phyloP scores from a whole-genome alignment of 2,888 invertebrate species.

The Chrysolina americana region DNA sequence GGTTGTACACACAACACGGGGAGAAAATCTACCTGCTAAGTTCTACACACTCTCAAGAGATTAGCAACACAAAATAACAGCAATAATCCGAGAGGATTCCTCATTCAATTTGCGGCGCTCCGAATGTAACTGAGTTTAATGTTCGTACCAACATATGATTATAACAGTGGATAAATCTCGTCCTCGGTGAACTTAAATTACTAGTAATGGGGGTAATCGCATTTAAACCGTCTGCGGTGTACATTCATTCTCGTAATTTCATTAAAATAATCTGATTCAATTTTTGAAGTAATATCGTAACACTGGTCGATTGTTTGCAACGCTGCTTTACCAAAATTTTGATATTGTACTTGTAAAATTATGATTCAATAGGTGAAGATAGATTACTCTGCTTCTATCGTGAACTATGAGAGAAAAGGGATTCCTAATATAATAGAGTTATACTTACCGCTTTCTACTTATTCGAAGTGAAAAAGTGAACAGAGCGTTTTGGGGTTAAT shows the following conservation, averaged over 20 bases:
- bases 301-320: not conserved
- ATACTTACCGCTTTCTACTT: too few relatives aligned
- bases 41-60: not conserved
- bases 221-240: constrained; percentile 17
- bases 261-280: constrained; percentile 22
- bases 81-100: not conserved
- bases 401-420: too few relatives aligned
- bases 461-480: too few relatives aligned
- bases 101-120: not conserved
- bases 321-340: not conserved
- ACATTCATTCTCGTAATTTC: constrained; percentile 13
- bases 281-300: constrained; percentile 10
- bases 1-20: too few relatives aligned
- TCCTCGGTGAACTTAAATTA: constrained; percentile 12
- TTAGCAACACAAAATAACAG: constrained; percentile 11
- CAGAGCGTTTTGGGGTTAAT: too few relatives aligned
- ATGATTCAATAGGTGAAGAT: not conserved
- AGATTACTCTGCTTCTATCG: not conserved
- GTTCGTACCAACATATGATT: constrained; percentile 18
- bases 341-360: not conserved
- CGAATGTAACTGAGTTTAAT: constrained; percentile 14
- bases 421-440: too few relatives aligned
- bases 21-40: not conserved
- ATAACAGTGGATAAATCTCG: constrained; percentile 18
- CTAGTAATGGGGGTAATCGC: constrained; percentile 20